A percentile compares a stretch with the other conserved stretches of the same genome.
Conservation (phyloP, 1,140 invertebrate genomes). For the Brachionus rotundiformis region DNA sequence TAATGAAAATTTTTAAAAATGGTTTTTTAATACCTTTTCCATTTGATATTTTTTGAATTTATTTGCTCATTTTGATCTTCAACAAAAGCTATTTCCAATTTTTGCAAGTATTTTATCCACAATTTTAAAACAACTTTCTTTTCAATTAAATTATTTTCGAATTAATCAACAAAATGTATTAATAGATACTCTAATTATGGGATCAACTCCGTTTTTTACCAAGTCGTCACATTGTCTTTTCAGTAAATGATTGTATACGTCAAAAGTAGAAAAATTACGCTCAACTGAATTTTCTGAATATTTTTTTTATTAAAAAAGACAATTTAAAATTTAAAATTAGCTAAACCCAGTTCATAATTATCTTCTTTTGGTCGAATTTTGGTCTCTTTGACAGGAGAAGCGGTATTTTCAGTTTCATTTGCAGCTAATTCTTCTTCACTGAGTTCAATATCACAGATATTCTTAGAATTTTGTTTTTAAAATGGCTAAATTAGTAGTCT, state of each 20-base stretch:
- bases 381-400: background rate
- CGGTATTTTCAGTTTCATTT: background rate
- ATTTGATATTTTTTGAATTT: slow-evolving; percentile 47
- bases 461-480: background rate
- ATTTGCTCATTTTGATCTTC: background rate
- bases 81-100: slow-evolving; percentile 41
- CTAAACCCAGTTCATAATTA: background rate
- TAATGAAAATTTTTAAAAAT: background rate
- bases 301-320: background rate
- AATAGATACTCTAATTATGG: slow-evolving; percentile 8
- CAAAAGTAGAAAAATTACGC: slow-evolving; percentile 17
- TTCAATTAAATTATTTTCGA: background rate
- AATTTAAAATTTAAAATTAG: background rate
- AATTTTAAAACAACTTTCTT: slow-evolving; percentile 44
- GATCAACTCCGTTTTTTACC: background rate
- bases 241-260: slow-evolving; percentile 21
- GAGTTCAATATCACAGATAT: slow-evolving; percentile 48
- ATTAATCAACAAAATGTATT: background rate
- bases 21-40: background rate
- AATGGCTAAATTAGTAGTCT: no score
- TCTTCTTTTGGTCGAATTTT: background rate
- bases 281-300: background rate
- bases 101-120: slow-evolving; percentile 32
- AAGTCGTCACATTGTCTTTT: slow-evolving; percentile 46
- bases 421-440: slow-evolving; percentile 21